phyloP scores from a whole-genome alignment of 1,140 invertebrate genomes.

The Sogatella furcifera region DNA sequence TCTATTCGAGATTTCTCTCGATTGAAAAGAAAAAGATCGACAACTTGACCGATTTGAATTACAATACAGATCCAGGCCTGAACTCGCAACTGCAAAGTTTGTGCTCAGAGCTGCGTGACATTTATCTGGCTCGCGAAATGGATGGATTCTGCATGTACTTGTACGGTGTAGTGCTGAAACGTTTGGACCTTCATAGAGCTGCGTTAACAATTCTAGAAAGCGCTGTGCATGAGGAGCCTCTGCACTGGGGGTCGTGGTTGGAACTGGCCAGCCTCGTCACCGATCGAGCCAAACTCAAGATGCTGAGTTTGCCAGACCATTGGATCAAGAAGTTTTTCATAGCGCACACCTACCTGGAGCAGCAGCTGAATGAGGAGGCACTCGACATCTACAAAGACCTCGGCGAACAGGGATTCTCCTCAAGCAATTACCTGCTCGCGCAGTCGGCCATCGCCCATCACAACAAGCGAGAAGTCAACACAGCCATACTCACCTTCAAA shows the following conservation, averaged over 20 bases:
- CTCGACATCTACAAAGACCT: slow-evolving; percentile 69
- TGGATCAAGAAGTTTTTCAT: slow-evolving; percentile 94
- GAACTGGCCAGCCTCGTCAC: slow-evolving; percentile 79
- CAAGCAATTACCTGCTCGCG: slow-evolving; percentile 81
- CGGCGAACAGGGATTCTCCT: slow-evolving; percentile 66
- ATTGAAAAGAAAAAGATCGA: slow-evolving; percentile 81
- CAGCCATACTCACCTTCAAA: slow-evolving; percentile 75
- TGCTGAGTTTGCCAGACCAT: slow-evolving; percentile 74
- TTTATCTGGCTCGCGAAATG: slow-evolving; percentile 48
- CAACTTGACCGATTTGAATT: slow-evolving; percentile 65
- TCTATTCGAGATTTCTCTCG: slow-evolving; percentile 78
- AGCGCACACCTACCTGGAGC: slow-evolving; percentile 80
- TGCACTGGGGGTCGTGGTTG: slow-evolving; percentile 88
- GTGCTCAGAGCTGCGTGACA: slow-evolving; percentile 41
- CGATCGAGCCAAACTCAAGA: slow-evolving; percentile 52
- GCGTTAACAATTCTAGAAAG: slow-evolving; percentile 69
- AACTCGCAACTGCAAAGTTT: slow-evolving; percentile 44
- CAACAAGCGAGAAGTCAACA: slow-evolving; percentile 85
- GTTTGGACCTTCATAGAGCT: slow-evolving; percentile 62
- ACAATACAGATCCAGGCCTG: slow-evolving; percentile 50
- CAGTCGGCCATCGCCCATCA: slow-evolving; percentile 89
- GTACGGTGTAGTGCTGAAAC: slow-evolving; percentile 84
- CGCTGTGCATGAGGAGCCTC: slow-evolving; percentile 62
- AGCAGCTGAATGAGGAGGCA: slow-evolving; percentile 84
- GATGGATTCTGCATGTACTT: slow-evolving; percentile 86